Evolutionary conservation across 2,113 vertebrate genomes (phyloP), one percentile per base, ranked within the genome.

Genomic region (Hippocampus abdominalis): DNA sequence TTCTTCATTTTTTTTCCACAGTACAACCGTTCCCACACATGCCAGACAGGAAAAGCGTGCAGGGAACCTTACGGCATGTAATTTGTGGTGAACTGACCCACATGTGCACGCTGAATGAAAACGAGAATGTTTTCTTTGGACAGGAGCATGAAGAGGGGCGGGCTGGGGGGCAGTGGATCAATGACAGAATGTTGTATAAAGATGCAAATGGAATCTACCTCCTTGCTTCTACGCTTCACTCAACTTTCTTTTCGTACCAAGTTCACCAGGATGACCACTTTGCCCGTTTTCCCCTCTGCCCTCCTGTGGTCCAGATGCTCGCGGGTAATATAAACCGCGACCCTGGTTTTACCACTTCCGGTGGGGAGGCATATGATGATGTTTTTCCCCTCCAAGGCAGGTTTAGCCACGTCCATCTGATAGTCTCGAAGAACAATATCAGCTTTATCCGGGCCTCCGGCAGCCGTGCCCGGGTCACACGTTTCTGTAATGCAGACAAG

Each of bases 331-430:
- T 96, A 98, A 77, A 98, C 95, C 2, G 96, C 95, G 40, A 96
- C 94, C 84, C 96, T 91, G 75, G 97, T 99, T 93, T 99, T 99
- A 81, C 97, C 96, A 67, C 94, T 95, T 88, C 97, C 97, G 53
- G 97, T 99, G 2, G 97, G 96, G 64, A 98, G 94, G 89, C 96
- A 98, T 80, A 98, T 89, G 63, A 97, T 95, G 83, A 96, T 89
- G 87, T 98, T 98, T 84, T 96, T 93, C 67, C 95, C 96, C 74
- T 95, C 91, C 81, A 98, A 78, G 64, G 95, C 96, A 72, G 94
- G 95, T 49, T 75, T 81, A 42, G 96, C 95, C 9, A 97, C 95
- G 66, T 97, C 95, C 92, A 90, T 91, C 87, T 98, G 97, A 88
- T 97, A 98, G 84, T 95, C 90, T 72, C 95, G 91, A 71, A 99